Base-by-base conservation (phyloP, 2,113 vertebrate genomes). In the Notarius quadriscutis region DNA sequence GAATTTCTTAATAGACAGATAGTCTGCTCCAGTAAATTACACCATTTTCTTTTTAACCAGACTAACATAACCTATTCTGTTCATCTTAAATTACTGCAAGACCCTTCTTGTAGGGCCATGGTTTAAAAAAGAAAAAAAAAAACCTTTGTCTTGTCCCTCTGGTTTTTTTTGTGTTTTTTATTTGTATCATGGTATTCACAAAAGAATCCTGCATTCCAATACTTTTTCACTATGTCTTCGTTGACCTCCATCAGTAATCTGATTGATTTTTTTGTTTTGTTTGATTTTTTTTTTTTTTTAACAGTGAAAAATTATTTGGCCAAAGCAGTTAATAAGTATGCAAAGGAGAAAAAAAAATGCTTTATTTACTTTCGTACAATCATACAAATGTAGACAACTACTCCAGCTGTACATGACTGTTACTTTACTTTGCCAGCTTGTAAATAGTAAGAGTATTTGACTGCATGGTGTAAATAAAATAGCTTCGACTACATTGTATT, bases 341-440 rank as follows among this genome's bases (percentile, higher is more conserved):
- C 18, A 48, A 62, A 34, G 17, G 4, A 25, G 17, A 22, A 81
- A 2, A 20, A 20, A 20, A 80, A 11, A 6, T 57, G 14, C 55
- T 2, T 57, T 57, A 69, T 18, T 18, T 50, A 50, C 41, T 25
- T 25, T 51, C 25, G 22, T 77, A 5, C 10, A 77, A 48, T 77
- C 48, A 9, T 17, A 10, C 14, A 4, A 79, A 12, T 79, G 6
- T 7, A 57, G 27, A 4, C 17, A 60, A 41, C 18, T 41, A 57
- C 55, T 81, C 17, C 8, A 48, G 60, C 20, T 83, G 7, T 65
- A 65, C 5, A 14, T n/a, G 58, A 63, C 58, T 14, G 25, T 65
- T 83, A 63, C 12, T 65, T 50, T 83, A 83, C 14, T 65, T 83
- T n/a, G 81, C 60, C 41, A 83, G 20, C 20, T 83, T 53, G 48